Evolutionary conservation across 2,797 vertebrate genomes (phyloP).

Genomic region (Coccyzus lansbergi): DNA sequence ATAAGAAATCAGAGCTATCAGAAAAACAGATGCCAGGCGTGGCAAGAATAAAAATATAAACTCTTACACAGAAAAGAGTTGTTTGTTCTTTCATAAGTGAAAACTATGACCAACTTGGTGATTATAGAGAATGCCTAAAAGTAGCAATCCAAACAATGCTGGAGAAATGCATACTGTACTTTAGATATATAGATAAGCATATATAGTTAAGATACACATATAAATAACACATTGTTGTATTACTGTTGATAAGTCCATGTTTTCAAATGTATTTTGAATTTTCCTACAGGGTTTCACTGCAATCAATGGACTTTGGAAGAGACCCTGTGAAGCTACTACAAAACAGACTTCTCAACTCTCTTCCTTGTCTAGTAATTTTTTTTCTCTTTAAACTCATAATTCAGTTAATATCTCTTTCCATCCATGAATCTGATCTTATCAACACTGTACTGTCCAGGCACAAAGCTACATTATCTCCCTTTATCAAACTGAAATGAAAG

Average conservation of each 20-base stretch:
- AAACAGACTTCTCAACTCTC: background rate
- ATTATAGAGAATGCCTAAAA: background rate
- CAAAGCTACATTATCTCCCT: background rate
- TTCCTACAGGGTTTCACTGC: background rate
- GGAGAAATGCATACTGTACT: background rate
- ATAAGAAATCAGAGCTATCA: background rate
- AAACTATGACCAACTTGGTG: background rate
- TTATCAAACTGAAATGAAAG: constrained; percentile 16
- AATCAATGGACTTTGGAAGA: background rate
- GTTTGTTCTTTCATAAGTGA: background rate
- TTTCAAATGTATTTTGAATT: background rate
- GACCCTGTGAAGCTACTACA: background rate
- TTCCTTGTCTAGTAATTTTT: background rate
- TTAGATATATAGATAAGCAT: background rate
- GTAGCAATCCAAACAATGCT: background rate
- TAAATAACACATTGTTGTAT: background rate
- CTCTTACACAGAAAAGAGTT: background rate
- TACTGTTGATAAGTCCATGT: background rate
- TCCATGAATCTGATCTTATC: background rate
- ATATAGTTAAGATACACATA: background rate
- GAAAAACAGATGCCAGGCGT: background rate
- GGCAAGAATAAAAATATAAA: background rate
- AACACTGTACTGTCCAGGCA: background rate
- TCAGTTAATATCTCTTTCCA: background rate
- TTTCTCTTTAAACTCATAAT: background rate